Conservation (phyloP, 64 coral and sea anemone species). For the Actinia equina region DNA sequence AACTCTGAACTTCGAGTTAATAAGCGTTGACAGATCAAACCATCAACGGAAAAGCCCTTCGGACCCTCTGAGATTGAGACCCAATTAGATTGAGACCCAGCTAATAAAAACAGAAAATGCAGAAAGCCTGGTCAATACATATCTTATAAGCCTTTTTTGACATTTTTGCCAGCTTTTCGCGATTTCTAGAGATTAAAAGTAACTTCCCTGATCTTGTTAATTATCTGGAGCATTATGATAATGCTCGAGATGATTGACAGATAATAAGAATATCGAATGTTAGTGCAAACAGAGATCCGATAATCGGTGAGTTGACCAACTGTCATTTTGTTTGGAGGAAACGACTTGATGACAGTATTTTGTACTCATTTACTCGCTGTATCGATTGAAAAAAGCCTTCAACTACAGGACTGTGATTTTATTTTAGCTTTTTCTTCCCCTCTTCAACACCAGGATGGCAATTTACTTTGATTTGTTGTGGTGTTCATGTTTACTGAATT, state of each 20-base stretch:
- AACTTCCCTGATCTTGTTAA: neutral
- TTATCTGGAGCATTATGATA: neutral
- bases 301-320: neutral
- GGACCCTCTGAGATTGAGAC: neutral
- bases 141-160: neutral
- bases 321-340: slow-evolving; percentile 1
- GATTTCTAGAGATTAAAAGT: neutral
- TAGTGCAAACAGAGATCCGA: neutral
- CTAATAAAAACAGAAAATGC: neutral
- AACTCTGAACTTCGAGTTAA: slow-evolving; percentile 9
- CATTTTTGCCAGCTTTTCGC: neutral
- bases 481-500: neutral
- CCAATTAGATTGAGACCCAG: neutral
- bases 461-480: neutral
- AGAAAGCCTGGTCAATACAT: neutral
- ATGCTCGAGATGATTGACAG: neutral
- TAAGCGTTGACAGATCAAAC: neutral
- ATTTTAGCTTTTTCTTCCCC: neutral
- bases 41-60: neutral
- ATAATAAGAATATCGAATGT: neutral
- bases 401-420: neutral
- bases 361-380: neutral
- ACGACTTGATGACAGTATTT: neutral
- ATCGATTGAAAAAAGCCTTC: neutral
- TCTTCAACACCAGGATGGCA: neutral